Conservation (phyloP, 1,140 invertebrate species). For the Limonius californicus region DNA sequence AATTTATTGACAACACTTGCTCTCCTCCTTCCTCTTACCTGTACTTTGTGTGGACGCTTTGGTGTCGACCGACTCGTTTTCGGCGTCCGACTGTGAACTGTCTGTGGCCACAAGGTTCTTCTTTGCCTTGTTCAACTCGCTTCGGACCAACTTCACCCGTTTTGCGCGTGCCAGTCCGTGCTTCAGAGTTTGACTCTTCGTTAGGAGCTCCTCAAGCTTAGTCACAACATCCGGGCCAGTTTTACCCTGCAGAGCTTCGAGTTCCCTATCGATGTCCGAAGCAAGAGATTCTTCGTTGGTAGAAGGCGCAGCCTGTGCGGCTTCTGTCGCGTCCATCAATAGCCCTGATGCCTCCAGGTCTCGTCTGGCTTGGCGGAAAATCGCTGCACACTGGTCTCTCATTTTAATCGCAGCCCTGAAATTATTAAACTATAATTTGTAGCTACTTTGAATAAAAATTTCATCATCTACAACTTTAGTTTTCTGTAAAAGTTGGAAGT, state of each 20-base stretch:
- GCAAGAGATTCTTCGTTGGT: slow-evolving; percentile 47
- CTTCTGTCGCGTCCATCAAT: slow-evolving; percentile 34
- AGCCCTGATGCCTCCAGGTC: slow-evolving; percentile 66
- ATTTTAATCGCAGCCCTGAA: slow-evolving; percentile 81
- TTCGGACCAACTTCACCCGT: slow-evolving; percentile 52
- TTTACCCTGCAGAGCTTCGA: slow-evolving; percentile 47
- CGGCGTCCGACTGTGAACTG: slow-evolving; percentile 46
- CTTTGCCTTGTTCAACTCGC: slow-evolving; percentile 47
- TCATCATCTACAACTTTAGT: not conserved
- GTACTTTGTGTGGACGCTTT: slow-evolving; percentile 36
- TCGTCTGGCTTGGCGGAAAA: slow-evolving; percentile 73
- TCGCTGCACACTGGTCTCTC: slow-evolving; percentile 74
- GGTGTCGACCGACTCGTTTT: slow-evolving; percentile 30
- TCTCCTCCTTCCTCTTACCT: slow-evolving; percentile 8
- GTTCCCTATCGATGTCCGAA: slow-evolving; percentile 51
- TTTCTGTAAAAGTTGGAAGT: too few relatives aligned
- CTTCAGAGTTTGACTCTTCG: slow-evolving; percentile 52
- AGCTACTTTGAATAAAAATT: too few relatives aligned
- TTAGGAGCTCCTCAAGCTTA: slow-evolving; percentile 53
- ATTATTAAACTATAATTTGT: too few relatives aligned
- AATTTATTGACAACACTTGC: too few relatives aligned
- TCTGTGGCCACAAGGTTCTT: slow-evolving; percentile 31
- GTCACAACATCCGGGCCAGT: slow-evolving; percentile 49
- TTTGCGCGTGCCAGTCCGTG: slow-evolving; percentile 52
- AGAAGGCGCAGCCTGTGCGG: slow-evolving; percentile 15